phyloP scores from a whole-genome alignment of 2,797 vertebrate genomes.

The Passerculus sandwichensis region DNA sequence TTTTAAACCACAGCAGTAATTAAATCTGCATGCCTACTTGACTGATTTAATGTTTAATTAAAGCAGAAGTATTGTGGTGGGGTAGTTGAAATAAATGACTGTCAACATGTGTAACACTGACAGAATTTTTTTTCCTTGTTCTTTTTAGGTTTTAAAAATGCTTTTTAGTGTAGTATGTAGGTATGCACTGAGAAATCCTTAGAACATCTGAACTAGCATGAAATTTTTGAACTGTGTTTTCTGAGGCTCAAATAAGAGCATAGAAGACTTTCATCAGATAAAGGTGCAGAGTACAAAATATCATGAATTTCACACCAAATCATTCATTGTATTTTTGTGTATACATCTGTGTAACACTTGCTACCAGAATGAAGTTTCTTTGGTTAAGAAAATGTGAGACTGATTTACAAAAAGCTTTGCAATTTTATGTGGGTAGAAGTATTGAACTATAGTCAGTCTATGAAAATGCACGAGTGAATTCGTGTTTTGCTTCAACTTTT shows the following conservation, averaged over 20 bases:
- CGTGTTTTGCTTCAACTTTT: background rate
- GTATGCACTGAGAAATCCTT: background rate
- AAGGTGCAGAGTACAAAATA: background rate
- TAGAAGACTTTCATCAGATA: background rate
- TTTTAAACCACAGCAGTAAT: conserved; percentile 17
- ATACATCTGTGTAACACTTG: background rate
- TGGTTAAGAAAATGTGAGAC: background rate
- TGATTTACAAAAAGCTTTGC: background rate
- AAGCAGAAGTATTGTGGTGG: conserved; percentile 6
- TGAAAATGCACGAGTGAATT: background rate
- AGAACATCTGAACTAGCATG: background rate
- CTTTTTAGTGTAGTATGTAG: background rate
- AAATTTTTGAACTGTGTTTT: background rate
- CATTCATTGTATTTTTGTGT: background rate
- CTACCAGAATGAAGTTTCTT: background rate
- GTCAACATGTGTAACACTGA: background rate
- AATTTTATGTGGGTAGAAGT: background rate
- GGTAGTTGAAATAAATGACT: background rate
- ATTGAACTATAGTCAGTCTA: background rate
- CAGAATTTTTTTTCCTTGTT: background rate
- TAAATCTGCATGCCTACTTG: conserved; percentile 40
- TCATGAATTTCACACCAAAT: background rate
- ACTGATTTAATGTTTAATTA: conserved; percentile 47
- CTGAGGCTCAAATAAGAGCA: background rate
- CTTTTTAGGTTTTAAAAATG: background rate